A percentile compares a stretch with the other conserved stretches of the same genome.
These are phyloP conservation scores for Glossophaga mutica DNA, from an alignment of 2,797 vertebrate genomes.

Conservation along the genomic window DNA sequence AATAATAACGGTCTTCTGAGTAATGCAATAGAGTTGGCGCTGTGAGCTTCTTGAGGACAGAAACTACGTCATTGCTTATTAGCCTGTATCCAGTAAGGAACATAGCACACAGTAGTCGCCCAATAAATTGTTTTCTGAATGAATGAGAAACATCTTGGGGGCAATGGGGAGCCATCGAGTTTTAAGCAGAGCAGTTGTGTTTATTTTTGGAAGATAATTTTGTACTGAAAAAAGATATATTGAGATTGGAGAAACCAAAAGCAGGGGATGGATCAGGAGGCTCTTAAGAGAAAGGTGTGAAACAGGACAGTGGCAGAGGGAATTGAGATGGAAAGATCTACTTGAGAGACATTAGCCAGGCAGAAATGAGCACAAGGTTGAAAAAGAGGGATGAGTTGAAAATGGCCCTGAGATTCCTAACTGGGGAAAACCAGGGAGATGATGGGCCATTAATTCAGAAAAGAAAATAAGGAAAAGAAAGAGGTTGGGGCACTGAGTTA, in stretches of 20 bases:
- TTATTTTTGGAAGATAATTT: background rate
- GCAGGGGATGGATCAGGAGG: background rate
- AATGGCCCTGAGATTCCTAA: background rate
- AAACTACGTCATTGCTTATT: background rate
- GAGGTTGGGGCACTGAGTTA: background rate
- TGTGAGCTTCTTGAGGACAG: background rate
- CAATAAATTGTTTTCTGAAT: background rate
- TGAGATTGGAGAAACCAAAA: background rate
- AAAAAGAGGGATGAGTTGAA: background rate
- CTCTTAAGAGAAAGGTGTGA: background rate
- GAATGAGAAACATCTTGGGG: background rate
- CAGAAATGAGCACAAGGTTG: background rate
- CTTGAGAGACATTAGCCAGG: background rate
- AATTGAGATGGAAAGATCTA: background rate
- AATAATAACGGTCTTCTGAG: background rate
- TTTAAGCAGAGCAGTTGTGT: background rate
- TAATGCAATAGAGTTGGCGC: background rate
- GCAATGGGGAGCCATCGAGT: background rate
- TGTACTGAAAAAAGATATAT: background rate
- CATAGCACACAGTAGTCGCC: background rate
- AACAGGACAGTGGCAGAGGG: background rate
- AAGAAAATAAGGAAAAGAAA: background rate
- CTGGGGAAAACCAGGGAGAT: background rate
- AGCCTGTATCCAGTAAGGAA: background rate
- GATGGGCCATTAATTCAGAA: background rate